A percentile compares a stretch with the other conserved stretches of the same genome.
phyloP scores from a whole-genome alignment of 2,888 invertebrate genomes.

The Himalopsyche kuldschensis region DNA sequence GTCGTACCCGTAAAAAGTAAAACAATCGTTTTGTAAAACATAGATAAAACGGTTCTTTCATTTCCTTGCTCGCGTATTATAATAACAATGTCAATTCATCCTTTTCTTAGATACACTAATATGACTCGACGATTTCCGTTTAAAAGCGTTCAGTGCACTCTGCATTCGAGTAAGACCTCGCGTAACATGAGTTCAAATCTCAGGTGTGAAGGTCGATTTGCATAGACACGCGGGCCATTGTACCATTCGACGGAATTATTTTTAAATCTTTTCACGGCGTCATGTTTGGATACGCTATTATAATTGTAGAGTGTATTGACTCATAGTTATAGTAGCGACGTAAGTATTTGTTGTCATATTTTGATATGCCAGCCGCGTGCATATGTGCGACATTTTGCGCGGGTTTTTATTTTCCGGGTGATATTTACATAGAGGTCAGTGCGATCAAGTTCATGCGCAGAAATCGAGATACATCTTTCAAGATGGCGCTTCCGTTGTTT shows the following conservation, averaged over 20 bases:
- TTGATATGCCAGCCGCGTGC: neutral
- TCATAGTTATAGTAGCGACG: neutral
- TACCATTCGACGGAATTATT: neutral
- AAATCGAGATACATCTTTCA: neutral
- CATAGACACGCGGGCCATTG: neutral
- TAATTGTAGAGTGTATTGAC: neutral
- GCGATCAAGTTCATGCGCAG: neutral
- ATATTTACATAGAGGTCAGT: neutral
- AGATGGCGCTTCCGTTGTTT: neutral
- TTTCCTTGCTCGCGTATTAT: neutral
- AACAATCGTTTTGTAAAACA: too few species aligned
- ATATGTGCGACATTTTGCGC: neutral
- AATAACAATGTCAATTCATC: neutral
- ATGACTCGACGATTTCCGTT: neutral
- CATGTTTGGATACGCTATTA: neutral
- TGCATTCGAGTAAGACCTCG: neutral
- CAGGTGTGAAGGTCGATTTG: constrained; percentile 5
- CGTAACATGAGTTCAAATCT: constrained; percentile 3
- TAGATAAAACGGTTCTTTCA: too few species aligned
- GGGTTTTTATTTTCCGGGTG: neutral
- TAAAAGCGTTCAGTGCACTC: constrained; percentile 10
- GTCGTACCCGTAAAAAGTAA: too few species aligned
- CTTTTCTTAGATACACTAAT: neutral
- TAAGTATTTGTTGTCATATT: neutral
- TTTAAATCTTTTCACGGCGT: neutral